These are phyloP conservation scores for Callorhinus ursinus DNA, from an alignment of 2,113 vertebrate species.

Conservation along the genomic window DNA sequence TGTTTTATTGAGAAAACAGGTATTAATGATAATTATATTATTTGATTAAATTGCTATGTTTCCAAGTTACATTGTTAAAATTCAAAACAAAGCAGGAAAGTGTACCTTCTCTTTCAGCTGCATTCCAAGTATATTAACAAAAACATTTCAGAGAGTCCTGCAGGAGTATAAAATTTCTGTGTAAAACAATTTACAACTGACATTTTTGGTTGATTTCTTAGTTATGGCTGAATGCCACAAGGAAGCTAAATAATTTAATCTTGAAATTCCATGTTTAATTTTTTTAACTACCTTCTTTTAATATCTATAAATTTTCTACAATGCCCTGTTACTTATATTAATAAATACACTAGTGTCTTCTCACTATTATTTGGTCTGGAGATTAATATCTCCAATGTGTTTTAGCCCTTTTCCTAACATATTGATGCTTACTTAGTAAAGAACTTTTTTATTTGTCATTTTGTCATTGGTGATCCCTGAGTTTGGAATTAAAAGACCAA, in stretches of 20 bases:
- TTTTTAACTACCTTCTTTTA: not conserved
- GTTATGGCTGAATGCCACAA: not conserved
- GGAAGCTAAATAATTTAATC: conserved; percentile 12
- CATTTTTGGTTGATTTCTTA: not conserved
- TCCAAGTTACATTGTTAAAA: not conserved
- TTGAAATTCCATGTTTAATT: not conserved
- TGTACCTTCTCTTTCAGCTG: not conserved
- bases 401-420: not conserved
- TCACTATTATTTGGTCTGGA: not conserved
- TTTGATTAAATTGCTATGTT: conserved; percentile 48
- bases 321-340: not conserved
- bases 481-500: conserved; percentile 60
- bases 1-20: conserved; percentile 14
- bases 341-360: not conserved
- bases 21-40: conserved; percentile 67
- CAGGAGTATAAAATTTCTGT: not conserved
- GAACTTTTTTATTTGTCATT: not conserved
- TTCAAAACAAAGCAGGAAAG: not conserved
- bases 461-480: not conserved
- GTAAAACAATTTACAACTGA: not conserved
- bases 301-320: conserved; percentile 24
- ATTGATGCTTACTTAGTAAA: conserved; percentile 22
- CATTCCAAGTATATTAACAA: not conserved
- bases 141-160: not conserved
- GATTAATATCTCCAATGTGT: conserved; percentile 22